phyloP scores from a whole-genome alignment of 2,888 invertebrate species.

The Polydesmus complanatus region DNA sequence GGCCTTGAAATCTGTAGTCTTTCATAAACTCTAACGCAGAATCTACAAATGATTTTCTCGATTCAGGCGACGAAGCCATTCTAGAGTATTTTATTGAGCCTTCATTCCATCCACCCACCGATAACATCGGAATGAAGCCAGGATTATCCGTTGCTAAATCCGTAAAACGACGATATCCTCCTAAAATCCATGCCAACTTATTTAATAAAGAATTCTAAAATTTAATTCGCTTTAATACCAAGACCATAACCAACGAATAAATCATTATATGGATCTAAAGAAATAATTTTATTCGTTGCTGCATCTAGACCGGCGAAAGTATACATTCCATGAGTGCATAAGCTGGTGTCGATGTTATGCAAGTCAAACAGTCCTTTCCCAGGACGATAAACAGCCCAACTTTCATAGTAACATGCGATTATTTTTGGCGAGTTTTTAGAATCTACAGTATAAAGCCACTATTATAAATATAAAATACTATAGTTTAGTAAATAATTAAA shows the following conservation, averaged over 20 bases:
- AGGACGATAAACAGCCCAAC: conserved; percentile 11
- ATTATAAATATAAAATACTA: no score
- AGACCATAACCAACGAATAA: conserved; percentile 5
- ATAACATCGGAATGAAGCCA: not conserved
- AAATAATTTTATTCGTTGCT: conserved; percentile 2
- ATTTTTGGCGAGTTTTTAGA: not conserved
- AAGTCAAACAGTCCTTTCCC: not conserved
- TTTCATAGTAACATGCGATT: conserved; percentile 6
- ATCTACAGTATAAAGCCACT: no score
- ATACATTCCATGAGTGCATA: conserved; percentile 6
- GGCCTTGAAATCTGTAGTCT: conserved; percentile 3
- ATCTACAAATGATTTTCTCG: not conserved
- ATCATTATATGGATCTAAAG: conserved; percentile 10
- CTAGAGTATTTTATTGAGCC: not conserved
- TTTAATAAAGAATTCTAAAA: not conserved
- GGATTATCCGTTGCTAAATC: not conserved
- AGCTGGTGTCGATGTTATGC: not conserved
- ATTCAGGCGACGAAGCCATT: not conserved
- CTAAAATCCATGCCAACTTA: not conserved
- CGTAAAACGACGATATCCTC: conserved; percentile 1
- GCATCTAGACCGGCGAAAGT: conserved; percentile 4
- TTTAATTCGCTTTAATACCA: not conserved
- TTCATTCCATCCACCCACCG: conserved; percentile 12
- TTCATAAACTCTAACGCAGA: not conserved
- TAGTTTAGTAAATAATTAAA: no score